Evolutionary conservation across 2,113 vertebrate genomes (phyloP), one percentile per base, ranked within the genome.

Genomic region (Laticauda laticaudata): DNA sequence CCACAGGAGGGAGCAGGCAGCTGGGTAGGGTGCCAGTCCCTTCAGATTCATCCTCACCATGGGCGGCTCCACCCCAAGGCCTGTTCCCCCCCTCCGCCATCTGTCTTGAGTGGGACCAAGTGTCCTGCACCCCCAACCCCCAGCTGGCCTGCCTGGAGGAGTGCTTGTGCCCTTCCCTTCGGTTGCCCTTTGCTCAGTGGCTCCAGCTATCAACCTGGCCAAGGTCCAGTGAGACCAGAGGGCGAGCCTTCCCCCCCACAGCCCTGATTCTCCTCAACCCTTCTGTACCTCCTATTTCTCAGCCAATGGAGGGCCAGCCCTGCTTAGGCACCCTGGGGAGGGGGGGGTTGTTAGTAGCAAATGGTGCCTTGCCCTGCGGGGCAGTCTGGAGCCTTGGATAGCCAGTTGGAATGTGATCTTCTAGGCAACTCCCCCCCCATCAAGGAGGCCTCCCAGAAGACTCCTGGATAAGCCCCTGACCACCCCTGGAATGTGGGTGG

Each of bases 401-500:
- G 10, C 23, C 45, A 51, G 45, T 4, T 48, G 86, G 23, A 87
- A 51, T 34, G 29, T 75, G 69, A n/a, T 18, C n/a, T n/a, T 34
- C n/a, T 34, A 7, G 64, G n/a, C 69, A 75, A n/a, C n/a, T 39
- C 14, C 14, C n/a, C 4, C 64, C 48, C 48, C 45, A 55, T 94
- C 94, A 93, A 51, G 93, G 96, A 97, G 97, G 95, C 92, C 48
- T 94, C 94, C 75, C 91, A 97, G 97, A 97, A 98, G 97, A 97
- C 95, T 96, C 91, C 92, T 26, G 97, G 97, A 98, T 98, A 97
- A 97, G 95, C 0, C 24, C 93, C 92, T 93, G 0, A 0, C 48
- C 93, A 94, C 95, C 3, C 3, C 95, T 1, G 23, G 55, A 90
- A 51, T 0, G 4, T 10, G n/a, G 64, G 94, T 61, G 91, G 94